Evolutionary conservation across 2,797 vertebrate species (phyloP), one percentile per base, ranked within the genome.

Genomic region (Rallus crepitans): DNA sequence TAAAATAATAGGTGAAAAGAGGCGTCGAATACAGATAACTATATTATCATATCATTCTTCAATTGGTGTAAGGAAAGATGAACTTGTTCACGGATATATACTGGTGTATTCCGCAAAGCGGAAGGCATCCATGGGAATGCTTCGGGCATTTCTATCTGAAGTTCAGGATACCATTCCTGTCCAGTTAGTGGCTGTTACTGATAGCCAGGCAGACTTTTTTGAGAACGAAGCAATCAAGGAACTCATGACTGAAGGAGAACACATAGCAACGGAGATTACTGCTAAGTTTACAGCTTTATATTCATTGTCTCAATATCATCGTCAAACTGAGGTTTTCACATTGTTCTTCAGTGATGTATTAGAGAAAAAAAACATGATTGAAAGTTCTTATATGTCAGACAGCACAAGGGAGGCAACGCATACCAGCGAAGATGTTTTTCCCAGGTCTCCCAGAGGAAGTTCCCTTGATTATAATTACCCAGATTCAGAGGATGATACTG

Each of bases 51-150:
- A 99, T 88, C 99, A 99, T 98, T 99, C 99, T 17, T 99, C 99
- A 35, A 99, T 99, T 72, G 99, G 99, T 68, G 98, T 99, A 79
- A 98, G 99, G 96, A 99, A 99, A 96, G 99, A 99, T 66, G 99
- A 99, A 93, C 98, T 99, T 60, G 99, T 99, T 97, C 99, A 99
- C 25, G 99, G 99, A 7, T 99, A 99, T 96, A 99, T 99, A 95
- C 97, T 99, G 89, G 99, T 99, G 64, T 99, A 99, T 95, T 99
- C 99, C 45, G 99, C 99, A 2, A 99, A 99, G 95, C 98, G 99
- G 65, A 99, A 99, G 96, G 99, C 99, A 2, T 99, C 99, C n/a
- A 99, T 99, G 99, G 99, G 99, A 81, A 99, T 99, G 97, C 98
- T 99, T 93, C 98, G 99, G 73, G 99, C 99, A 1, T 99, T 99